Conservation (phyloP, 23 tunicate species). For the Ascidia mentula region DNA sequence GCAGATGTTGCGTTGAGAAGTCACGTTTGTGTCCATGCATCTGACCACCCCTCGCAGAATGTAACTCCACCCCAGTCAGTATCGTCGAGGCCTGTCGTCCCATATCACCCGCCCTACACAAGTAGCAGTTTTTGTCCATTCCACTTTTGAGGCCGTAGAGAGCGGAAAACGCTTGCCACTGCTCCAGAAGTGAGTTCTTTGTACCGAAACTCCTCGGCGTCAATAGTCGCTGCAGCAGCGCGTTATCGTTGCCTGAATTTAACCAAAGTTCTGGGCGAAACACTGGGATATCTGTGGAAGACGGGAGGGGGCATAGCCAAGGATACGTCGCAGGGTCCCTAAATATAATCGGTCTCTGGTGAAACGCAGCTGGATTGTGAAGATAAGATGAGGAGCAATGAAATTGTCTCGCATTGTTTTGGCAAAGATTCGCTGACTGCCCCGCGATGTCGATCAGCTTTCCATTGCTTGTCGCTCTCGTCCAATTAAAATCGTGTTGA, state of each 20-base stretch:
- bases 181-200: background rate
- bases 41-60: no score
- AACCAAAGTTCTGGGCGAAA: background rate
- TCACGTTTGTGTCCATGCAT: no score
- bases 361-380: background rate
- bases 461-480: background rate
- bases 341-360: background rate
- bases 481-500: background rate
- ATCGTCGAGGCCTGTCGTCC: no score
- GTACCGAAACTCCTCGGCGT: background rate
- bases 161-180: background rate
- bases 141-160: background rate
- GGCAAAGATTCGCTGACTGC: background rate
- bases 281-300: no score
- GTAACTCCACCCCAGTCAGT: no score
- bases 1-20: no score
- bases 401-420: background rate
- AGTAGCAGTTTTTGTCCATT: background rate
- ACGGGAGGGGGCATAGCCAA: background rate
- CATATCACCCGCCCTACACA: no score
- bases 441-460: background rate
- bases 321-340: background rate
- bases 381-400: background rate
- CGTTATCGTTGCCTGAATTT: background rate
- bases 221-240: background rate